A percentile compares a stretch with the other conserved stretches of the same genome.
These are phyloP conservation scores for Apostichopus leukothele DNA, from an alignment of 53 echinoderm and acorn worm genomes.

Conservation along the genomic window DNA sequence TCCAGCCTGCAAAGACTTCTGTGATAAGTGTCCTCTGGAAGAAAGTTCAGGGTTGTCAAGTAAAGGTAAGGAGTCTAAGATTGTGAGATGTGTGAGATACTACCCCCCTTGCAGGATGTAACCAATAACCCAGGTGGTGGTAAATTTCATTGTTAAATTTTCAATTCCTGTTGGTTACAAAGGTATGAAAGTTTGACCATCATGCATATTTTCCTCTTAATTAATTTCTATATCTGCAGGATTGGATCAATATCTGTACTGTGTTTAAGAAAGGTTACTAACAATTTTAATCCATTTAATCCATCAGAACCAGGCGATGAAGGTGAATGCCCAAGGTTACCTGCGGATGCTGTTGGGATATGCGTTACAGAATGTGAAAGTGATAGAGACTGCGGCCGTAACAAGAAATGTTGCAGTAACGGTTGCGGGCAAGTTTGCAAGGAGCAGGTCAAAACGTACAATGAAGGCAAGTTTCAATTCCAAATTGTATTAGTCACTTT, in stretches of 20 bases:
- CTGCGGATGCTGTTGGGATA: constrained; percentile 49
- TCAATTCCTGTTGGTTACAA: no score
- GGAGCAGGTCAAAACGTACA: constrained; percentile 12
- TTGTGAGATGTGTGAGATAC: no score
- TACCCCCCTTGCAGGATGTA: no score
- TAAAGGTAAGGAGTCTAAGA: background rate
- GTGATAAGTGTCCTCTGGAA: constrained; percentile 45
- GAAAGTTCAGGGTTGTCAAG: background rate
- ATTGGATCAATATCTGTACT: no score
- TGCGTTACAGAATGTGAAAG: constrained; percentile 54
- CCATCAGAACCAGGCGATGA: constrained; percentile 54
- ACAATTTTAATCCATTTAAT: background rate
- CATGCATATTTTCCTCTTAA: no score
- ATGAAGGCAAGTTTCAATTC: background rate
- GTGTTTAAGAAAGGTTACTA: background rate
- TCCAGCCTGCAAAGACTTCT: constrained; percentile 79
- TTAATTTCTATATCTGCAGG: no score
- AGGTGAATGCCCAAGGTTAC: constrained; percentile 69
- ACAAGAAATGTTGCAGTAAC: constrained; percentile 68
- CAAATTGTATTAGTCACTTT: no score
- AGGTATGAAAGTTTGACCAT: no score
- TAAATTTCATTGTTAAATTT: no score
- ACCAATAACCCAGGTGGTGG: no score
- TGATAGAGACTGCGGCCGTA: constrained; percentile 54
- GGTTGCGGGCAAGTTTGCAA: constrained; percentile 65